phyloP scores from a whole-genome alignment of 2,797 vertebrate genomes.

The Sebastes paucispinis region DNA sequence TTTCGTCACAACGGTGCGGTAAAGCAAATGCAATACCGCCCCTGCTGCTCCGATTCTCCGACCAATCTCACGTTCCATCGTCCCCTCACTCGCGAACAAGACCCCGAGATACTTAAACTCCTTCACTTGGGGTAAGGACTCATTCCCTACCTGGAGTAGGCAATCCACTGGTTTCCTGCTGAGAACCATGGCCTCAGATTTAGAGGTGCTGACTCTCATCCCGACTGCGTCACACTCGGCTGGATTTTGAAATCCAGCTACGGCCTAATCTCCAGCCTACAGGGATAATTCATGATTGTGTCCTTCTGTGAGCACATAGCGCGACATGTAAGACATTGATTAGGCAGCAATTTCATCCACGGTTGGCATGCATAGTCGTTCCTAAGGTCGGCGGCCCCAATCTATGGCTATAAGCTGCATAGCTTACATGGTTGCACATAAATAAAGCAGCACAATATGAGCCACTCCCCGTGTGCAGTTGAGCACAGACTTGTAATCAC shows the following conservation, averaged over 20 bases:
- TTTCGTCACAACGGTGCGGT: too few relatives aligned
- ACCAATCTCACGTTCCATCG: too few relatives aligned
- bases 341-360: constrained; percentile 9
- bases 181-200: too few relatives aligned
- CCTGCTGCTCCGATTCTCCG: too few relatives aligned
- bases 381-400: constrained; percentile 26
- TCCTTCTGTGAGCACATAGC: background rate
- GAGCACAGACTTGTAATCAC: background rate
- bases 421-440: constrained; percentile 5
- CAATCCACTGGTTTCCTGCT: too few relatives aligned
- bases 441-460: constrained; percentile 18
- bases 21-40: too few relatives aligned
- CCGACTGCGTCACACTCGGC: too few relatives aligned
- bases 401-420: constrained; percentile 13
- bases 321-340: constrained; percentile 4
- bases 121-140: too few relatives aligned
- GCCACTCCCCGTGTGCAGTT: background rate
- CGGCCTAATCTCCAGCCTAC: background rate
- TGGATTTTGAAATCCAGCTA: background rate
- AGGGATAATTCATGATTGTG: background rate
- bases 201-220: too few relatives aligned
- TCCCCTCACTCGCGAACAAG: too few relatives aligned
- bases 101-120: too few relatives aligned
- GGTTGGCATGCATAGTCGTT: constrained; percentile 12
- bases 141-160: too few relatives aligned